Evolutionary conservation across 1,140 invertebrate species (phyloP).

Genomic region (Tyrophagus putrescentiae): DNA sequence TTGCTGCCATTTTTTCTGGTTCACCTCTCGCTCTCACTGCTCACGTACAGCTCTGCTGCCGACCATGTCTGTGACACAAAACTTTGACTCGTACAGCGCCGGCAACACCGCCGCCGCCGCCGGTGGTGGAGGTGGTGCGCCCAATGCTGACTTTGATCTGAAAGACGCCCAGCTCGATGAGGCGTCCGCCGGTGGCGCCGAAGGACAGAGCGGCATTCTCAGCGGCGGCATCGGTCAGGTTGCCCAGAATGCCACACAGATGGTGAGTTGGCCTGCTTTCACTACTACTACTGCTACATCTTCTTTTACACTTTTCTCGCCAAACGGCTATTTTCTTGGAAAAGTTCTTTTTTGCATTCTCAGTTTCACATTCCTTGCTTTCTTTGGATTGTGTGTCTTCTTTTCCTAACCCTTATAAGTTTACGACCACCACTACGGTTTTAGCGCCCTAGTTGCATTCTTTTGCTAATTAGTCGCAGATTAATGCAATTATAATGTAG

Average conservation of each 20-base stretch:
- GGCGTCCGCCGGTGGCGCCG: neutral
- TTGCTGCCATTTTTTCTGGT: neutral
- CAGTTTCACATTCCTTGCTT: too few species aligned
- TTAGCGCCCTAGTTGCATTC: too few species aligned
- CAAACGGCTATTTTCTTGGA: too few species aligned
- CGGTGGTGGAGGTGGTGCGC: neutral
- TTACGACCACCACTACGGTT: too few species aligned
- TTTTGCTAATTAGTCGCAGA: too few species aligned
- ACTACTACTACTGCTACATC: too few species aligned
- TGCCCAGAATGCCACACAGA: neutral
- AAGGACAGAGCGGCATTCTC: neutral
- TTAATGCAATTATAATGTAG: too few species aligned
- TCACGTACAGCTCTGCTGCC: neutral
- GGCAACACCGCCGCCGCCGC: neutral
- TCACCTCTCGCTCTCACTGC: neutral
- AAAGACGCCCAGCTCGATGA: constrained; percentile 12
- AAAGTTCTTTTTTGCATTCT: too few species aligned
- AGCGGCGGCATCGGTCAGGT: constrained; percentile 7
- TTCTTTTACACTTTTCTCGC: too few species aligned
- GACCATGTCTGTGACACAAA: constrained; percentile 12
- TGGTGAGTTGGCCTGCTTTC: constrained; percentile 3
- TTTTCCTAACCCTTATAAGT: too few species aligned
- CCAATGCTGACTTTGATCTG: constrained; percentile 6
- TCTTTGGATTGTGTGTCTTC: too few species aligned
- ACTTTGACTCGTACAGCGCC: neutral